These are phyloP conservation scores for Callionymus lyra DNA, from an alignment of 2,113 vertebrate genomes.

Conservation along the genomic window DNA sequence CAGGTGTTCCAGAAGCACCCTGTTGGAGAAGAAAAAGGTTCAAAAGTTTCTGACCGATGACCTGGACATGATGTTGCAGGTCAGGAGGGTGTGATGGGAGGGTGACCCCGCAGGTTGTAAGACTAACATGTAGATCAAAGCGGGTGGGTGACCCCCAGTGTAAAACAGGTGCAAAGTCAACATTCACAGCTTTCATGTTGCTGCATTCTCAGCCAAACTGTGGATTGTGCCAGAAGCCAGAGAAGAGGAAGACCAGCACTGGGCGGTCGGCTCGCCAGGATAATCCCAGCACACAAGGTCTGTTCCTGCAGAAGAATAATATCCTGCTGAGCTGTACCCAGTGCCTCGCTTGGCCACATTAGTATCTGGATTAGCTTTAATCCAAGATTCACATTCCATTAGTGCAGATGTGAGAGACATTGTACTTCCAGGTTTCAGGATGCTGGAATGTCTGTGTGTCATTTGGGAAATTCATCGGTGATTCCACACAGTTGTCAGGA, in stretches of 20 bases:
- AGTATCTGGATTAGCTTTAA: constrained; percentile 60
- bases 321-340: constrained; percentile 62
- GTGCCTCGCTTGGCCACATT: constrained; percentile 42
- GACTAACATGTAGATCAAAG: constrained; percentile 2
- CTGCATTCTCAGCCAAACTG: constrained; percentile 30
- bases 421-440: constrained; percentile 37
- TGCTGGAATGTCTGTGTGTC: constrained; percentile 11
- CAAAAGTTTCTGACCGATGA: too few relatives aligned
- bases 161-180: constrained; percentile 8
- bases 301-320: constrained; percentile 61
- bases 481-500: neutral
- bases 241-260: constrained; percentile 30
- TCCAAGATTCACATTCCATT: constrained; percentile 72
- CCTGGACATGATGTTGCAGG: too few relatives aligned
- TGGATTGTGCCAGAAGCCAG: constrained; percentile 17
- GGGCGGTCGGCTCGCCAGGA: constrained; percentile 26
- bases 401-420: constrained; percentile 49
- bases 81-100: too few relatives aligned
- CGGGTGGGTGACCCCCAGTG: neutral
- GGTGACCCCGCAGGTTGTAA: neutral
- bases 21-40: constrained; percentile 12
- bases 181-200: constrained; percentile 25
- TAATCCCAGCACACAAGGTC: constrained; percentile 64
- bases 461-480: neutral
- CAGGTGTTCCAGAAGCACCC: constrained; percentile 46